phyloP scores from a whole-genome alignment of 2,113 vertebrate species.

The Chlamydotis undulata region DNA sequence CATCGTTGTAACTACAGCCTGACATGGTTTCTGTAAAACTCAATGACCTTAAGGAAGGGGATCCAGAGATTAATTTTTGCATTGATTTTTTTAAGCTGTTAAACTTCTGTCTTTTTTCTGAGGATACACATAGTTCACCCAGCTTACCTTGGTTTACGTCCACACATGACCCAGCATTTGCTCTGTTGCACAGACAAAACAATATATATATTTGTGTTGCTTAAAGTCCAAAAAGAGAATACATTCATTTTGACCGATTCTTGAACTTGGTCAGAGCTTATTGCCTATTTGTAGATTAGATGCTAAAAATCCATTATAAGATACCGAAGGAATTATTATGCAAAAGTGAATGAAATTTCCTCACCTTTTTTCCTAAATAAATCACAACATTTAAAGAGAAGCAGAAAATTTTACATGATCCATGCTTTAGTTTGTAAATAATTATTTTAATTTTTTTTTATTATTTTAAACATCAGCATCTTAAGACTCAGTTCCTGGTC shows the following conservation, averaged over 20 bases:
- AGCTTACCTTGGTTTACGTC: not conserved
- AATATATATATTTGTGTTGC: not conserved
- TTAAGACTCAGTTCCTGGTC: not conserved
- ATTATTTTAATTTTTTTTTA: not conserved
- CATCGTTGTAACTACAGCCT: not conserved
- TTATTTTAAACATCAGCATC: not conserved
- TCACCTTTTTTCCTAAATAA: not conserved
- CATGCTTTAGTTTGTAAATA: not conserved
- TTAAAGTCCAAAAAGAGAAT: not conserved
- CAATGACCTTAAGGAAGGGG: not conserved
- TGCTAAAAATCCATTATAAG: not conserved
- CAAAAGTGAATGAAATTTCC: not conserved
- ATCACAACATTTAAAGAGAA: not conserved
- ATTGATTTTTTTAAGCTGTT: not conserved
- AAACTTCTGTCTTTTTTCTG: not conserved
- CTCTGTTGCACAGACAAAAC: not conserved
- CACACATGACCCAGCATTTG: not conserved
- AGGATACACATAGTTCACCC: not conserved
- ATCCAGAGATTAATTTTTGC: not conserved
- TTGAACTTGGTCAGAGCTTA: not conserved
- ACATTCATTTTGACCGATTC: not conserved
- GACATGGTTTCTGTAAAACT: not conserved
- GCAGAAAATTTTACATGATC: not conserved
- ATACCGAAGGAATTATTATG: not conserved
- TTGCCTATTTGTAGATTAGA: not conserved